Conservation (phyloP, 2,888 invertebrate genomes). For the Gymnoscelis rufifasciata region DNA sequence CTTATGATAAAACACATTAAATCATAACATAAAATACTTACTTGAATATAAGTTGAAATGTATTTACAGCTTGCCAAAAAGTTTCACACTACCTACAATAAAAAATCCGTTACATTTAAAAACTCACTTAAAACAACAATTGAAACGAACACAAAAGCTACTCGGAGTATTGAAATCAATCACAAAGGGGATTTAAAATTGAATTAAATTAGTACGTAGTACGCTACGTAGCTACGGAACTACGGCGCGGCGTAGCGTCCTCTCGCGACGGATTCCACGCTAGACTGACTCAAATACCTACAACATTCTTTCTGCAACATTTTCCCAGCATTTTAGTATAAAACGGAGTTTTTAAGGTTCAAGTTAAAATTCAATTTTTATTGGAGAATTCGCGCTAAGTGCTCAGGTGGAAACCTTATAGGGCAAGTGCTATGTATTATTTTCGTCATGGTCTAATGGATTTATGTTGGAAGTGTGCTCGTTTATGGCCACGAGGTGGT, state of each 20-base stretch:
- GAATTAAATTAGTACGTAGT: slow-evolving; percentile 30
- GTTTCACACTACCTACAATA: too few species aligned
- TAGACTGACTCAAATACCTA: slow-evolving; percentile 43
- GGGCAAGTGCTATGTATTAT: slow-evolving; percentile 29
- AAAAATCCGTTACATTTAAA: neutral
- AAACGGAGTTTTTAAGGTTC: slow-evolving; percentile 20
- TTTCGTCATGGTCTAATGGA: slow-evolving; percentile 29
- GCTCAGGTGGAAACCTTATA: slow-evolving; percentile 29
- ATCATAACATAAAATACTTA: too few species aligned
- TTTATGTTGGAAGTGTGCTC: slow-evolving; percentile 18
- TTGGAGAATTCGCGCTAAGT: slow-evolving; percentile 23
- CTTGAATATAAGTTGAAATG: too few species aligned
- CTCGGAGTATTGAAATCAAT: slow-evolving; percentile 19
- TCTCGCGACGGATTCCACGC: slow-evolving; percentile 39
- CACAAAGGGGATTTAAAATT: slow-evolving; percentile 33
- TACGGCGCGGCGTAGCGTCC: slow-evolving; percentile 60
- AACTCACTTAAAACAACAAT: neutral
- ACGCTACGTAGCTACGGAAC: slow-evolving; percentile 27
- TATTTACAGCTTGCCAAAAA: too few species aligned
- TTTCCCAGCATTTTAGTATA: slow-evolving; percentile 38
- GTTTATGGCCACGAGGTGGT: neutral
- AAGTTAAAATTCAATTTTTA: slow-evolving; percentile 29
- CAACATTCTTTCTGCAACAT: slow-evolving; percentile 25
- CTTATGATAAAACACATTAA: too few species aligned
- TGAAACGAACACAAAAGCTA: slow-evolving; percentile 14